Percentiles rank a stretch among this genome's conserved stretches.
phyloP scores from a whole-genome alignment of 1,140 invertebrate species.

The Drosophila pallidifrons region DNA sequence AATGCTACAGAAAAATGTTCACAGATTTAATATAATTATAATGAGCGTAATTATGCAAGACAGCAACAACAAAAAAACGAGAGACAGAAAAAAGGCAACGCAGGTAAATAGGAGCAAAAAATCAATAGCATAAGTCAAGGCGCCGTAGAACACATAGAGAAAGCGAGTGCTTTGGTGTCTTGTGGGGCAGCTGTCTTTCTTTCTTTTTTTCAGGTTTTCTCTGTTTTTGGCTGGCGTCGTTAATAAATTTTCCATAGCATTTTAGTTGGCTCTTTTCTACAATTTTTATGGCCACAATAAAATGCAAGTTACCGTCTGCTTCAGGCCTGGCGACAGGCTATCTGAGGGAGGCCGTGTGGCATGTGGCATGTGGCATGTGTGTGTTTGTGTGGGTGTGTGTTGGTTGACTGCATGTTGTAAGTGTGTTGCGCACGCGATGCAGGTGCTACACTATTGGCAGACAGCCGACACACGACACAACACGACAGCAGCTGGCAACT shows the following conservation, averaged over 20 bases:
- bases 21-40: conserved; percentile 75
- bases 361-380: too few relatives aligned
- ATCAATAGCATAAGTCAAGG: conserved; percentile 60
- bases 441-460: conserved; percentile 24
- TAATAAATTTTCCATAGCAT: conserved; percentile 59
- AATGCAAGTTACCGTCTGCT: conserved; percentile 46
- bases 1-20: conserved; percentile 59
- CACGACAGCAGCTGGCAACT: neutral
- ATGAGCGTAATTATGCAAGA: conserved; percentile 67
- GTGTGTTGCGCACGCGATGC: conserved; percentile 71
- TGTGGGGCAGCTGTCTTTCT: conserved; percentile 35
- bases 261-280: conserved; percentile 50
- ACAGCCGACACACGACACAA: too few relatives aligned
- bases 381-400: neutral
- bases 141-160: conserved; percentile 14
- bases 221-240: conserved; percentile 35
- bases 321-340: conserved; percentile 27
- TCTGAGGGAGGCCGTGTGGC: conserved; percentile 4
- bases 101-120: conserved; percentile 17
- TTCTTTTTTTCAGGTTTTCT: too few relatives aligned
- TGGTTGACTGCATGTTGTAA: conserved; percentile 28
- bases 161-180: conserved; percentile 21
- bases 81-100: conserved; percentile 13
- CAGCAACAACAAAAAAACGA: too few relatives aligned
- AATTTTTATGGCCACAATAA: conserved; percentile 61